Evolutionary conservation across 2,797 vertebrate genomes (phyloP).

Genomic region (Sandelia bainsii): DNA sequence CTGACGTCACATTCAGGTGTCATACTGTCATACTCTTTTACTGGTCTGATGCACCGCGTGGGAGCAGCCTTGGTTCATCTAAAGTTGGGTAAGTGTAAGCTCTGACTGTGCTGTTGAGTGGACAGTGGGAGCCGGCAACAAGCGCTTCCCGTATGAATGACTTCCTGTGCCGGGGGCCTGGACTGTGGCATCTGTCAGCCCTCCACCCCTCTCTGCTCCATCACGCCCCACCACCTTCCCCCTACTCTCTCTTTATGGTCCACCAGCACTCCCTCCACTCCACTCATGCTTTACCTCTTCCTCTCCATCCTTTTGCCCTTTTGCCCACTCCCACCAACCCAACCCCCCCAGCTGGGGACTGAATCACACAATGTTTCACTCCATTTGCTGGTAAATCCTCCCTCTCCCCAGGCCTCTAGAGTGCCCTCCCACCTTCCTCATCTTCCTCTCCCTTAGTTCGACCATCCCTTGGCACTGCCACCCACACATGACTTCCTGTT

Average conservation of each 20-base stretch:
- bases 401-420: constrained; percentile 42
- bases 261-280: constrained; percentile 22
- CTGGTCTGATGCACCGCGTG: not conserved
- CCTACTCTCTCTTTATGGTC: constrained; percentile 24
- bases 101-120: constrained; percentile 54
- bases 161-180: constrained; percentile 84
- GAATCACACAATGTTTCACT: constrained; percentile 83
- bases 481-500: constrained; percentile 84
- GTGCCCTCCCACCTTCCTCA: constrained; percentile 75
- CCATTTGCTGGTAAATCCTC: constrained; percentile 74
- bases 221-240: constrained; percentile 41
- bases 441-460: constrained; percentile 60
- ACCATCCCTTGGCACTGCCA: constrained; percentile 83
- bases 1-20: not conserved
- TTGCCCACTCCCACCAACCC: constrained; percentile 75
- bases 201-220: constrained; percentile 30
- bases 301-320: constrained; percentile 48
- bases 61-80: constrained; percentile 29
- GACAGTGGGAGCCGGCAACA: constrained; percentile 70
- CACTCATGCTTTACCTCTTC: constrained; percentile 27
- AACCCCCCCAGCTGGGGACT: constrained; percentile 72
- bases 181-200: constrained; percentile 84
- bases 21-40: not conserved
- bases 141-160: constrained; percentile 81
- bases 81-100: constrained; percentile 48